Base-by-base conservation (phyloP, 2,113 vertebrate genomes). In the Tupaia tana region DNA sequence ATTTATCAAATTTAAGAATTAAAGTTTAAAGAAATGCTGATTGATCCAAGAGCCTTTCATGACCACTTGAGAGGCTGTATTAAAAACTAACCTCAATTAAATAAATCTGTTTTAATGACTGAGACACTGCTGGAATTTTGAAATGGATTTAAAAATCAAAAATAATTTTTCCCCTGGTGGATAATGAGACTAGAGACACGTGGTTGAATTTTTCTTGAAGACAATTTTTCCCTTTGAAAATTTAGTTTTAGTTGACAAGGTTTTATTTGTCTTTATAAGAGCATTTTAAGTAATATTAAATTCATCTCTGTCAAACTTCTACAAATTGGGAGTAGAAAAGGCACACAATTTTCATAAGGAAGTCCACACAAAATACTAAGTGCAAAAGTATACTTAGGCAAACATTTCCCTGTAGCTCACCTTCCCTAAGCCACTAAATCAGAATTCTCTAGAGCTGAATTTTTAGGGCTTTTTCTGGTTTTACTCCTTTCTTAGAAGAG, bases 71-170 rank as follows among this genome's bases (percentile, higher is more conserved):
- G 52, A 82, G 15, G 20, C 56, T 78, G 15, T 90, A 85, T 90
- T 90, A 82, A 92, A 91, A 86, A 92, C 81, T 87, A 94, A 59
- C 34, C 64, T 82, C 69, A 93, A 92, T 96, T 85, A 88, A 94
- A 79, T 88, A 63, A 84, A 95, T 90, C 91, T 43, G 74, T 80
- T 88, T 83, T 85, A 91, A 75, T 75, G 12, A 91, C 59, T 73
- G 34, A 82, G 43, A 25, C 34, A 90, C 20, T 86, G 81, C 24
- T 85, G 71, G 66, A 20, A 73, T 73, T 92, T 86, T 78, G 29
- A 88, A 96, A 90, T 82, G 66, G 54, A 85, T 11, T 89, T 94
- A 58, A 79, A 96, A 83, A 93, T 85, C 90, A 94, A 95, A 81
- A 73, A 86, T 25, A 59, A 86, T 81, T 86, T 75, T 87, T 52